Evolutionary conservation across 2,888 invertebrate genomes (phyloP).

Genomic region (Cryptocephalus moraei): DNA sequence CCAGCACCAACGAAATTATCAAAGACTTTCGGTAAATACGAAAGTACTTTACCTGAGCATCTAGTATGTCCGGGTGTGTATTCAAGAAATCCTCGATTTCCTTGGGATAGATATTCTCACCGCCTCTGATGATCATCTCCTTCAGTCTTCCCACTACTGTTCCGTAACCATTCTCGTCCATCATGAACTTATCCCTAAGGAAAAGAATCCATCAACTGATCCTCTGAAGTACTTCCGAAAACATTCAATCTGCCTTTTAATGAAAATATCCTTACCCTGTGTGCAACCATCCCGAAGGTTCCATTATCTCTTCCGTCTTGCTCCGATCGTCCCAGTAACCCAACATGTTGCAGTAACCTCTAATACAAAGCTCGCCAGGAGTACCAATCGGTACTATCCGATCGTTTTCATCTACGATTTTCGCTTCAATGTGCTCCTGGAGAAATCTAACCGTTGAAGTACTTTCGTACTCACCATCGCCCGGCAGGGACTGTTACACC

Average conservation of each 20-base stretch:
- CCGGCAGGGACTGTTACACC: constrained; percentile 43
- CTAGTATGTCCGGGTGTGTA: constrained; percentile 62
- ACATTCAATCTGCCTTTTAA: neutral
- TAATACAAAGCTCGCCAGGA: constrained; percentile 63
- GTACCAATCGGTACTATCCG: constrained; percentile 56
- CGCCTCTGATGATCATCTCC: constrained; percentile 71
- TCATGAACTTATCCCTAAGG: constrained; percentile 57
- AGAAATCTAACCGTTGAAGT: constrained; percentile 46
- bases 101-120: constrained; percentile 75
- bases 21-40: neutral
- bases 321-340: constrained; percentile 72
- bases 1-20: too few species aligned
- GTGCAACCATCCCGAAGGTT: constrained; percentile 63
- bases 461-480: constrained; percentile 37
- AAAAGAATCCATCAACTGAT: too few species aligned
- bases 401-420: constrained; percentile 56
- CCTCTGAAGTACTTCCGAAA: too few species aligned
- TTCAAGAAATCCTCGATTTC: constrained; percentile 72
- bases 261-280: constrained; percentile 51
- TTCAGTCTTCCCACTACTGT: constrained; percentile 63
- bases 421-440: constrained; percentile 47
- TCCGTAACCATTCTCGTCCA: constrained; percentile 61
- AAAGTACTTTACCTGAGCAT: constrained; percentile 53
- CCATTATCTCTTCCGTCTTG: constrained; percentile 59
- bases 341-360: constrained; percentile 71